Base-by-base conservation (phyloP, 2,888 invertebrate genomes). In the Aphodius sticticus region DNA sequence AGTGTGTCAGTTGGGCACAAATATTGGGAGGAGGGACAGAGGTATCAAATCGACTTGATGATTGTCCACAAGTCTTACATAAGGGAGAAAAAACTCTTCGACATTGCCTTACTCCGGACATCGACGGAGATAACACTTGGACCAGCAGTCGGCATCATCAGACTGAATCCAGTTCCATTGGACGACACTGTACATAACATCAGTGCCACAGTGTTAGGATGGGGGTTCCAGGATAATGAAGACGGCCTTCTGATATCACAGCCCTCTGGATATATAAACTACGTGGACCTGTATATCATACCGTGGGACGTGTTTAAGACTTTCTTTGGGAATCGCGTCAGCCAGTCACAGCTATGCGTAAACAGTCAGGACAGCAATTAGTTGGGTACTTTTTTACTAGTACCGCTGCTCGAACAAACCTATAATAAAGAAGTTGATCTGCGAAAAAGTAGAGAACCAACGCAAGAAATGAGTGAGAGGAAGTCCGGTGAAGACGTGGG, bases 21-120 rank as follows among this genome's bases (percentile, higher is more conserved):
- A 74, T 26, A n/a, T 36, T 74, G 74, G 74, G 35, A 3, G 6
- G 12, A 74, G n/a, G 74, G 74, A 12, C 71, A 71, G 12, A 16
- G 12, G 35, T 71, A 71, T 2, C 71, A 71, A n/a, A 35, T 71
- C 12, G 35, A 26, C 15, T 14, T 26, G 15, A 15, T 14, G 4
- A 26, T 9, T 15, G 16, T 71, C 5, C 71, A 71, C 71, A 16
- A 12, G 12, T 4, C 6, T 16, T 71, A 71, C 71, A 16, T 26
- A 3, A 16, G 71, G 35, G 35, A n/a, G 9, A 71, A 16, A 6
- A 71, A 71, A 16, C 26, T 71, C n/a, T n/a, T 36, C 35, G 74
- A 74, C 36, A 74, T 74, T 35, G 74, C 74, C n/a, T 35, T 74
- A 12, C 37, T 74, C 26, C 12, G 78, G 26, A 77, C 77, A 2